phyloP scores from a whole-genome alignment of 2,888 invertebrate genomes.

The Arrhopalites spinosus region DNA sequence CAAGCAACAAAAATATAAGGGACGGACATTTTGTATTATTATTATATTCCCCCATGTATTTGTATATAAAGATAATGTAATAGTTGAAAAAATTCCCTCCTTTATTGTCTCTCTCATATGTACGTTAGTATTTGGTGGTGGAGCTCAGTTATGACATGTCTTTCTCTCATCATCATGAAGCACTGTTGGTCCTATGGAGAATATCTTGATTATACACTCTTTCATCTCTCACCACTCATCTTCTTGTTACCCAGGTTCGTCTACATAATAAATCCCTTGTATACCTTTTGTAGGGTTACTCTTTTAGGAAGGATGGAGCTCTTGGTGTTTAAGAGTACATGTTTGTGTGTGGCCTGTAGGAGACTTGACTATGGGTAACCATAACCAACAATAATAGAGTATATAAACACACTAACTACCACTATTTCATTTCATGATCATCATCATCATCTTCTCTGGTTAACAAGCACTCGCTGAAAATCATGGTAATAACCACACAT shows the following conservation, averaged over 20 bases:
- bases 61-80: neutral
- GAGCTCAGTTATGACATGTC: constrained; percentile 26
- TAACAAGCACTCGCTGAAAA: constrained; percentile 33
- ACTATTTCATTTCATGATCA: constrained; percentile 30
- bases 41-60: neutral
- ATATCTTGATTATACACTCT: neutral
- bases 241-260: neutral
- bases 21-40: too few relatives aligned
- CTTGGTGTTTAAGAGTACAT: neutral
- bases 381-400: constrained; percentile 20
- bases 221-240: neutral
- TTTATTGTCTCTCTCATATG: too few relatives aligned
- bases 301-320: neutral
- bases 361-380: neutral
- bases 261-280: too few relatives aligned
- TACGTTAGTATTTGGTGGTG: too few relatives aligned
- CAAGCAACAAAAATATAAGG: too few relatives aligned
- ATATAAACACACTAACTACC: constrained; percentile 35
- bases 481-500: constrained; percentile 32
- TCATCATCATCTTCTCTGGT: constrained; percentile 25
- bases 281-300: too few relatives aligned
- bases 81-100: neutral
- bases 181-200: neutral
- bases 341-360: constrained; percentile 18
- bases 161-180: constrained; percentile 16